phyloP scores from a whole-genome alignment of 1,140 invertebrate species.

The Gonatopus flavifemur region DNA sequence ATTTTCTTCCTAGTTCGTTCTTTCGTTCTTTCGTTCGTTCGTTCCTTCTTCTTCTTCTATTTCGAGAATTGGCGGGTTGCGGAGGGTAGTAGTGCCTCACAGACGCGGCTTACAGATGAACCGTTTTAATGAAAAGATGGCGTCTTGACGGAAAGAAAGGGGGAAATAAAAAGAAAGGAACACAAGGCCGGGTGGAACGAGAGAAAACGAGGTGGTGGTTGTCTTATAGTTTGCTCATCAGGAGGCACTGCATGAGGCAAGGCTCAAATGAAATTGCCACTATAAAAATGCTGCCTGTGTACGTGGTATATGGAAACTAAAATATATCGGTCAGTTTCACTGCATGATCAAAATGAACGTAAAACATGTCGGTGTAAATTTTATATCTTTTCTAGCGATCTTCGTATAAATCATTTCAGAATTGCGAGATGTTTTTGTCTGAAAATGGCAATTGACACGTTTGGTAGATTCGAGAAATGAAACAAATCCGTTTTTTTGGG shows the following conservation, averaged over 20 bases:
- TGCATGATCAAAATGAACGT: too few relatives aligned
- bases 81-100: slow-evolving; percentile 37
- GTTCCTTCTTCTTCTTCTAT: slow-evolving; percentile 12
- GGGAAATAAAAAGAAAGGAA: slow-evolving; percentile 3
- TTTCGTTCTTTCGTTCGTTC: slow-evolving; percentile 8
- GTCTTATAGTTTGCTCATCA: slow-evolving; percentile 49
- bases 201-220: slow-evolving; percentile 8
- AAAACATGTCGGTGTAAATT: too few relatives aligned
- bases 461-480: too few relatives aligned
- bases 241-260: slow-evolving; percentile 54
- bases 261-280: slow-evolving; percentile 56
- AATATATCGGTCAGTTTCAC: too few relatives aligned
- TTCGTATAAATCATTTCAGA: too few relatives aligned
- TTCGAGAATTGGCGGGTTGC: too few relatives aligned
- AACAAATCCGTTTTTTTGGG: too few relatives aligned
- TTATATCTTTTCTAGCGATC: too few relatives aligned
- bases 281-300: slow-evolving; percentile 55
- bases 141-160: slow-evolving; percentile 25
- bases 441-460: too few relatives aligned
- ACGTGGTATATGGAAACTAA: too few relatives aligned
- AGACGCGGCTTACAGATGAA: slow-evolving; percentile 47
- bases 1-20: slow-evolving; percentile 9
- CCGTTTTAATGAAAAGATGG: slow-evolving; percentile 57
- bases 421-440: too few relatives aligned
- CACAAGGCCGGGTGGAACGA: neutral